Evolutionary conservation across 2,797 vertebrate genomes (phyloP).

Genomic region (Muscicapa comitata): DNA sequence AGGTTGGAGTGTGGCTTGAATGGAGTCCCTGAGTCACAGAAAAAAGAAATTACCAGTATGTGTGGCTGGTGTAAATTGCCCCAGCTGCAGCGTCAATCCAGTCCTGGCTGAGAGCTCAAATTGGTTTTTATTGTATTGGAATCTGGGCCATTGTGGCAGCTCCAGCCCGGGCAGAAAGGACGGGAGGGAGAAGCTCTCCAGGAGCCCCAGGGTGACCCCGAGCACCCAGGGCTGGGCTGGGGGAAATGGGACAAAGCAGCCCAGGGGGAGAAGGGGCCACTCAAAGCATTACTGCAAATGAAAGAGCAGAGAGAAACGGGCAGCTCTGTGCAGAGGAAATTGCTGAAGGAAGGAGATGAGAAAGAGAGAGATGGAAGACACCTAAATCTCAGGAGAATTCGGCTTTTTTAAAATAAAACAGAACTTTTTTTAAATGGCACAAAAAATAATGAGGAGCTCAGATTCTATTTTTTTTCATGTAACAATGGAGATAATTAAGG

Average conservation of each 20-base stretch:
- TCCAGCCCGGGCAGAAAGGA: neutral
- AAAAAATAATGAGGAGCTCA: neutral
- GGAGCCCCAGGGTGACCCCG: neutral
- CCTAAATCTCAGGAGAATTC: neutral
- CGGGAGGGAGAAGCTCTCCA: neutral
- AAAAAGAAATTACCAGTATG: neutral
- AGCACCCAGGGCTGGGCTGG: neutral
- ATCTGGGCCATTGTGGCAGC: neutral
- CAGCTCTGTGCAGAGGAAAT: neutral
- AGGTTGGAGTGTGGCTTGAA: neutral
- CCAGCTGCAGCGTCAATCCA: neutral
- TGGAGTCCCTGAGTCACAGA: neutral
- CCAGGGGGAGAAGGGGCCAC: neutral
- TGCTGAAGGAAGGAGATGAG: neutral
- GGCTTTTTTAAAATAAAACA: neutral
- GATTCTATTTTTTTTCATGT: neutral
- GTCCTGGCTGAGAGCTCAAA: neutral
- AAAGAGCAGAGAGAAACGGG: neutral
- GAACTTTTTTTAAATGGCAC: too few relatives aligned
- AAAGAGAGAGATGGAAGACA: neutral
- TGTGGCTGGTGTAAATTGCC: neutral
- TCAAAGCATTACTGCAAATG: neutral
- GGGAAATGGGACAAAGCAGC: neutral
- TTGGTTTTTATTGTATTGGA: conserved; percentile 8
- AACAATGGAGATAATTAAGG: neutral